A percentile compares a stretch with the other conserved stretches of the same genome.
phyloP scores from a whole-genome alignment of 2,888 invertebrate genomes.

The Dynastes grantii region DNA sequence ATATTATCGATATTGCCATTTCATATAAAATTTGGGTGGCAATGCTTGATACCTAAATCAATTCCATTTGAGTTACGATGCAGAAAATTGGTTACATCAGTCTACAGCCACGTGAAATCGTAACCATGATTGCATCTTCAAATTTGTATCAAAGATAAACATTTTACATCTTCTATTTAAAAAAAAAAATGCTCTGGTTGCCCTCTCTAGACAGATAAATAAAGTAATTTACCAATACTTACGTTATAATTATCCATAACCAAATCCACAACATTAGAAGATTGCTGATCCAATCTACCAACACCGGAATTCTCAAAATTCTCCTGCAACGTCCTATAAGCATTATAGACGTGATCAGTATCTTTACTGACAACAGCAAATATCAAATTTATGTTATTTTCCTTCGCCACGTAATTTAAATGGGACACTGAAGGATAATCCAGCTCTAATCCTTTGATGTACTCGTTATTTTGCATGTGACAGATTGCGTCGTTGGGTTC shows the following conservation, averaged over 20 bases:
- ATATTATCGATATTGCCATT: too few relatives aligned
- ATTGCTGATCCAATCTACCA: slow-evolving; percentile 76
- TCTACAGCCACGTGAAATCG: too few relatives aligned
- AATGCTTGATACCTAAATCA: too few relatives aligned
- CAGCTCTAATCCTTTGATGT: slow-evolving; percentile 74
- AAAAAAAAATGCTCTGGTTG: too few relatives aligned
- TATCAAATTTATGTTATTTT: slow-evolving; percentile 84
- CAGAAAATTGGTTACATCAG: too few relatives aligned
- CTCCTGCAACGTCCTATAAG: slow-evolving; percentile 74
- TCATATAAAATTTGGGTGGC: too few relatives aligned
- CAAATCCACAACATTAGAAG: slow-evolving; percentile 79
- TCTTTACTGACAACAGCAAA: slow-evolving; percentile 77
- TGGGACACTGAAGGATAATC: slow-evolving; percentile 88
- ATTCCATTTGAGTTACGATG: too few relatives aligned
- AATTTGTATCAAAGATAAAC: too few relatives aligned
- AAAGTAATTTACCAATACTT: slow-evolving; percentile 60
- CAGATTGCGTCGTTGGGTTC: slow-evolving; percentile 83
- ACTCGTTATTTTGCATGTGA: slow-evolving; percentile 74
- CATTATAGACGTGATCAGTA: slow-evolving; percentile 55
- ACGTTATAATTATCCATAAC: slow-evolving; percentile 81
- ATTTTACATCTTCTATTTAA: too few relatives aligned
- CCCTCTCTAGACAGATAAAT: too few relatives aligned
- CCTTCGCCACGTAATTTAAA: slow-evolving; percentile 76
- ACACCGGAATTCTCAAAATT: slow-evolving; percentile 80
- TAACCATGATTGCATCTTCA: too few relatives aligned